These are phyloP conservation scores for Characodon lateralis DNA, from an alignment of 2,797 vertebrate species.

Conservation along the genomic window DNA sequence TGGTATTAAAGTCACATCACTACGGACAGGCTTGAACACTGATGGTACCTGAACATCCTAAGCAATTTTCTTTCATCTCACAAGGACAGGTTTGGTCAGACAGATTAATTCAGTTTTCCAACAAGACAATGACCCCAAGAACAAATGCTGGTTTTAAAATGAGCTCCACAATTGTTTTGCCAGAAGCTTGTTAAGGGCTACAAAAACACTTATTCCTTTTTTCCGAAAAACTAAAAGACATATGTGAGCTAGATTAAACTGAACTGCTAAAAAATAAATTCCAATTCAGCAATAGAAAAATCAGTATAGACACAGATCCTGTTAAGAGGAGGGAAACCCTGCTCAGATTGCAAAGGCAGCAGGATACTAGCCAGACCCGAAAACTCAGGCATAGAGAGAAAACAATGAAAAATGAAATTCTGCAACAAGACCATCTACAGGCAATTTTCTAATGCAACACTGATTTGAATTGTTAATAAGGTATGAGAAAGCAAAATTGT, in stretches of 20 bases:
- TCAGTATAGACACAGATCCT: conserved; percentile 40
- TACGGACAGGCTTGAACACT: background rate
- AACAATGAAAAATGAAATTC: conserved; percentile 49
- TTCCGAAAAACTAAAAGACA: conserved; percentile 41
- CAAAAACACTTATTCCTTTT: conserved; percentile 13
- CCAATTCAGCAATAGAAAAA: conserved; percentile 39
- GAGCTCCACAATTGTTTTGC: no score
- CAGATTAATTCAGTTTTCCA: no score
- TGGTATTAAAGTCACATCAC: background rate
- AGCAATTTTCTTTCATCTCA: background rate
- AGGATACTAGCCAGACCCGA: conserved; percentile 45
- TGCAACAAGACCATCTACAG: conserved; percentile 54
- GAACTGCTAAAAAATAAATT: conserved; percentile 50
- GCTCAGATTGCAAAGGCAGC: conserved; percentile 42
- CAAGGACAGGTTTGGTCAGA: no score
- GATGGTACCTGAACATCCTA: background rate
- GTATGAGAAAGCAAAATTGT: conserved; percentile 35
- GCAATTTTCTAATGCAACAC: conserved; percentile 22
- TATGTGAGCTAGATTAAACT: conserved; percentile 43
- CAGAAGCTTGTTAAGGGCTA: no score
- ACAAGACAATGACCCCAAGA: no score
- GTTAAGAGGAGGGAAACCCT: conserved; percentile 29
- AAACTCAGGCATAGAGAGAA: conserved; percentile 49
- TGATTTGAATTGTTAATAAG: conserved; percentile 57
- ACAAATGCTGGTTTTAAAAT: no score